Evolutionary conservation across 2,113 vertebrate species (phyloP).

Genomic region (Dunckerocampus dactyliophorus): DNA sequence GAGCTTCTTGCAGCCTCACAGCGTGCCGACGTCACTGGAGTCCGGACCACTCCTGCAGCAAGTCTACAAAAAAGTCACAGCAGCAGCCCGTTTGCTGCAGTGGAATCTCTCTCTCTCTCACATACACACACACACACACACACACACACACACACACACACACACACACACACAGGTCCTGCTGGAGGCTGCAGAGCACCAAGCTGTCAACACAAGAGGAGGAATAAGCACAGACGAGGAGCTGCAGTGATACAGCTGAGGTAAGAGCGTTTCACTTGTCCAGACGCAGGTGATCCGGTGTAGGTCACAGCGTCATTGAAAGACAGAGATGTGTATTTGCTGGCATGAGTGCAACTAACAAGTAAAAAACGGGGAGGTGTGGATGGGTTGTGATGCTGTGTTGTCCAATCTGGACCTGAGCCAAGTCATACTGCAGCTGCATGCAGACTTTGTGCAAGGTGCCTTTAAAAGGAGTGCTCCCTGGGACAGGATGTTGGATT

Average conservation of each 20-base stretch:
- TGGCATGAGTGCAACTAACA: too few species aligned
- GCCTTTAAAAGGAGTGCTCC: neutral
- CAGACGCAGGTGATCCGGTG: too few species aligned
- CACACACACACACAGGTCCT: neutral
- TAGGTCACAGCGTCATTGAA: neutral
- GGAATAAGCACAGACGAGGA: neutral
- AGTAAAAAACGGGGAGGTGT: neutral
- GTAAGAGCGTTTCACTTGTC: slow-evolving; percentile 23
- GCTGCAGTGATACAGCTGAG: slow-evolving; percentile 6
- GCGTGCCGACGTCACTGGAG: neutral
- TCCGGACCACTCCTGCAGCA: slow-evolving; percentile 2
- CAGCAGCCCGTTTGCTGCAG: slow-evolving; percentile 40
- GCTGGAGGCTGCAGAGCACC: slow-evolving; percentile 22
- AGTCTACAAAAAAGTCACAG: slow-evolving; percentile 17
- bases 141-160: neutral
- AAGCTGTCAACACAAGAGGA: too few species aligned
- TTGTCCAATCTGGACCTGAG: neutral
- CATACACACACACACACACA: neutral
- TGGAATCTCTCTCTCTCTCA: slow-evolving; percentile 11
- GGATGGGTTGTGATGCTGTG: neutral
- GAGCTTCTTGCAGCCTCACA: too few species aligned
- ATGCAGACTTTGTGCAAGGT: neutral
- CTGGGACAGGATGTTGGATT: neutral
- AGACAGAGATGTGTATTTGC: too few species aligned
- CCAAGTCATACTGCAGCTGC: neutral